Conservation (phyloP, 2,113 vertebrate species). For the Ondatra zibethicus region DNA sequence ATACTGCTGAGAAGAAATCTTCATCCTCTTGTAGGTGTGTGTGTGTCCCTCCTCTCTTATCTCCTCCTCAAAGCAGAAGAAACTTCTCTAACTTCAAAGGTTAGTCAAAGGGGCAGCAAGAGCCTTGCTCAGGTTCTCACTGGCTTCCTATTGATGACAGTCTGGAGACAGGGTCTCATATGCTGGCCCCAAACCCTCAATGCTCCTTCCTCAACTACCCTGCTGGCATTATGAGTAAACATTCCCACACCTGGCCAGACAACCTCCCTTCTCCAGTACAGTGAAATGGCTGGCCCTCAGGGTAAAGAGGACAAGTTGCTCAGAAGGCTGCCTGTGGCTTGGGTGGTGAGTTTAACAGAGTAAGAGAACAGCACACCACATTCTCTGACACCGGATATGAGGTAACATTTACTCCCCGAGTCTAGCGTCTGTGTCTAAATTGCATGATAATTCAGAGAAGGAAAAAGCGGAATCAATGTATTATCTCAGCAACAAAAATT, state of each 20-base stretch:
- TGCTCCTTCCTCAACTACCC: background rate
- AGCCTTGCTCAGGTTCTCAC: background rate
- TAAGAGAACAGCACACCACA: background rate
- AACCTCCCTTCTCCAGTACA: background rate
- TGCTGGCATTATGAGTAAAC: background rate
- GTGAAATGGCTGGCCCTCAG: background rate
- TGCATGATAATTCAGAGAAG: background rate
- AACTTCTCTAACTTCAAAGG: background rate
- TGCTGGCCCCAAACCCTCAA: background rate
- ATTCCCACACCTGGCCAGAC: background rate
- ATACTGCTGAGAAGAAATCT: background rate
- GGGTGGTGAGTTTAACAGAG: background rate
- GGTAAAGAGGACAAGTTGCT: background rate
- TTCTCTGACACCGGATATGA: background rate
- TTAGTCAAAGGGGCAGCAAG: background rate
- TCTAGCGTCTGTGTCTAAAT: background rate
- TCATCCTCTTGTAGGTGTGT: background rate
- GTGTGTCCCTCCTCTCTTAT: background rate
- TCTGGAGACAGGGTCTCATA: background rate
- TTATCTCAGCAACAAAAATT: background rate
- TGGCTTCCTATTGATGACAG: background rate
- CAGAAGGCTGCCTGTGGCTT: background rate
- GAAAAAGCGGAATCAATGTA: background rate
- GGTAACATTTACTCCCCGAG: background rate
- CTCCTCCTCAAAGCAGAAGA: background rate